Evolutionary conservation across 2,797 vertebrate species (phyloP).

Genomic region (Enteromius mattozi): DNA sequence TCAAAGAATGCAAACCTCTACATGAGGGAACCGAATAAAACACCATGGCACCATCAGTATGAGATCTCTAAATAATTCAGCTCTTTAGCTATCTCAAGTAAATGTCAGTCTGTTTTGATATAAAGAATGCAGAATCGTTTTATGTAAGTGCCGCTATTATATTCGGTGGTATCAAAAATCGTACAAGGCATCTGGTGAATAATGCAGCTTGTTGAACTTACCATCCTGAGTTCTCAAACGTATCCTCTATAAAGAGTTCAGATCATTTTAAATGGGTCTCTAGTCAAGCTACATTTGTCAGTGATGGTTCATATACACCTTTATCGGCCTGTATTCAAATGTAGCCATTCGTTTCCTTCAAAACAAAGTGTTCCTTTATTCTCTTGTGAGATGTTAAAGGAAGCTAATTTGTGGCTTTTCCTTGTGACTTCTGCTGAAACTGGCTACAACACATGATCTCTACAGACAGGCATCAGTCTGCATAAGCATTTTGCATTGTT

Average conservation of each 20-base stretch:
- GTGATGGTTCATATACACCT: not conserved
- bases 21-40: not conserved
- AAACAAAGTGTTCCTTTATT: not conserved
- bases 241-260: not conserved
- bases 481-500: not conserved
- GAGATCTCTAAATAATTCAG: slow-evolving; percentile 53
- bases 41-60: not conserved
- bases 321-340: not conserved
- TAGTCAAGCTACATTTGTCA: not conserved
- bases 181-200: slow-evolving; percentile 6
- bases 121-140: slow-evolving; percentile 29
- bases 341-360: not conserved
- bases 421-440: not conserved
- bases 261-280: not conserved
- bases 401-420: not conserved
- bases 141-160: not conserved
- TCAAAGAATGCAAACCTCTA: not conserved
- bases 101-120: not conserved
- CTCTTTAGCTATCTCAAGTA: not conserved
- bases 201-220: slow-evolving; percentile 7
- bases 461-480: not conserved
- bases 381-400: not conserved
- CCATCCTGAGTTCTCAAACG: not conserved
- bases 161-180: not conserved
- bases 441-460: not conserved